Evolutionary conservation across 92 coral and sea anemone species (phyloP).

Genomic region (Chrysogorgia sp.): DNA sequence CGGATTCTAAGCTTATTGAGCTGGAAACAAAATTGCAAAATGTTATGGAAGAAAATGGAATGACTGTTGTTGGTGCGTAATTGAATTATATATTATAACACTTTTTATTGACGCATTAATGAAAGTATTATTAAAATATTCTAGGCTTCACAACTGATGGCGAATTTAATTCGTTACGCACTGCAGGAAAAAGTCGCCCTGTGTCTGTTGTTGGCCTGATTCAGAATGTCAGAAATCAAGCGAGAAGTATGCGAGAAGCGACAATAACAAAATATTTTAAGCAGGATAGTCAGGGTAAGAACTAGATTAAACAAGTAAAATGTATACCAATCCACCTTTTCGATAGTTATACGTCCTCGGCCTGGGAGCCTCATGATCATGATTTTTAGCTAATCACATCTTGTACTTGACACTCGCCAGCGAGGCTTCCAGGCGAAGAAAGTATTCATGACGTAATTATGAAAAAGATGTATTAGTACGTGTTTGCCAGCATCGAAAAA

Average conservation of each 20-base stretch:
- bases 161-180: constrained; percentile 60
- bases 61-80: constrained; percentile 57
- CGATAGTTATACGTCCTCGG: no score
- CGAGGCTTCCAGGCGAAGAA: no score
- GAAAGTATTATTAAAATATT: no score
- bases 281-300: neutral
- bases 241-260: constrained; percentile 4
- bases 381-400: no score
- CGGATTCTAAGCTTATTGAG: constrained; percentile 50
- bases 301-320: no score
- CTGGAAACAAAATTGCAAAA: constrained; percentile 40
- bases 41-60: constrained; percentile 53
- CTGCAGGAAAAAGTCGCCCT: constrained; percentile 49
- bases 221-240: constrained; percentile 44
- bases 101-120: neutral
- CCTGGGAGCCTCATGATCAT: no score
- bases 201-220: constrained; percentile 49
- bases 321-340: no score
- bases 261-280: neutral
- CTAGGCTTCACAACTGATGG: constrained; percentile 62
- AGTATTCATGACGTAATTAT: no score
- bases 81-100: neutral
- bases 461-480: no score
- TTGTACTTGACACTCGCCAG: no score
- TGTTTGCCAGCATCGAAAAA: no score